These are phyloP conservation scores for Solea senegalensis DNA, from an alignment of 2,113 vertebrate genomes.

Conservation along the genomic window DNA sequence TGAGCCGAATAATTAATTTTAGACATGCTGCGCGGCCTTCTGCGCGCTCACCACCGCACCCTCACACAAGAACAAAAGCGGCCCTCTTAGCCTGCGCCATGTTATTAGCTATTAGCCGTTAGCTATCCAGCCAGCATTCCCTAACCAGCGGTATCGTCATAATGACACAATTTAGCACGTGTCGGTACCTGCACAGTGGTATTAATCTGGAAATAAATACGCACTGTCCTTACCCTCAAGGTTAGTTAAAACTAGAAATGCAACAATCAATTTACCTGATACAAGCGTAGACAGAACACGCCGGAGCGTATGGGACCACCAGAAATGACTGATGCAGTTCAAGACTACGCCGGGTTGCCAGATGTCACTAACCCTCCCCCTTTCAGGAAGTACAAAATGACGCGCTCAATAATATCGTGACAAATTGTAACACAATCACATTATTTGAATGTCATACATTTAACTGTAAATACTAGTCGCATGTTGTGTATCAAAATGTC, in stretches of 20 bases:
- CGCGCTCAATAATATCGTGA: background rate
- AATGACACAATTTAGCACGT: fast-evolving
- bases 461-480: background rate
- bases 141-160: background rate
- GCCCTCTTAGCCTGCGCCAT: conserved; percentile 70
- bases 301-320: conserved; percentile 39
- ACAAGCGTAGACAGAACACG: conserved; percentile 48
- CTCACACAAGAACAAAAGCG: conserved; percentile 74
- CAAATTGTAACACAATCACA: background rate
- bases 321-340: conserved; percentile 49
- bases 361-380: background rate
- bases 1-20: background rate
- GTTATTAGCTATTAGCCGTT: conserved; percentile 54
- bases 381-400: conserved; percentile 9
- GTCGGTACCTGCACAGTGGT: fast-evolving
- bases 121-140: conserved; percentile 28
- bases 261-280: conserved; percentile 44
- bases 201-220: fast-evolving
- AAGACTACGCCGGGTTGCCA: conserved; percentile 65
- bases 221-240: fast-evolving
- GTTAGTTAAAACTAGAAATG: background rate
- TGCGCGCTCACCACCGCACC: conserved; percentile 52
- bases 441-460: background rate
- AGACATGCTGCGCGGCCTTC: background rate
- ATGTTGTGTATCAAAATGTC: background rate